A percentile compares a stretch with the other conserved stretches of the same genome.
These are phyloP conservation scores for Catagonus wagneri DNA, from an alignment of 2,113 vertebrate species.

Conservation along the genomic window DNA sequence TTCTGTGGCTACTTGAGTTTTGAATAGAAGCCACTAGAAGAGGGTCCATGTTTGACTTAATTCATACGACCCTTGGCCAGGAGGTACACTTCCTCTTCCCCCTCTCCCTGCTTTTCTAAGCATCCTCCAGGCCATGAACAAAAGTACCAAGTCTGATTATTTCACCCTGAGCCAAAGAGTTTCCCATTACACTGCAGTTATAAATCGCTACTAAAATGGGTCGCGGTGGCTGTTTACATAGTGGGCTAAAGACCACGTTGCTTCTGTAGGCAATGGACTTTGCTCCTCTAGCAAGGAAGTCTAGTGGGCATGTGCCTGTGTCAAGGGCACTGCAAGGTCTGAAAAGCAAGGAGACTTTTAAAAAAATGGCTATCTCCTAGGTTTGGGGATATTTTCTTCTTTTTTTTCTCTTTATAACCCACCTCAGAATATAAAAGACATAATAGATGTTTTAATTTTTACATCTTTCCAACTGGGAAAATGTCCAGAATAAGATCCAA, in stretches of 20 bases:
- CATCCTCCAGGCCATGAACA: not conserved
- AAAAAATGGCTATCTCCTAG: not conserved
- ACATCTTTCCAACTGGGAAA: slow-evolving; percentile 79
- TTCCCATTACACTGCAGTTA: fast-evolving
- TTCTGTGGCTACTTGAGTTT: not conserved
- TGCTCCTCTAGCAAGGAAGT: not conserved
- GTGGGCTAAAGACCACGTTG: fast-evolving
- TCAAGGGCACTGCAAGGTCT: fast-evolving
- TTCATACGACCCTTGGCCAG: fast-evolving
- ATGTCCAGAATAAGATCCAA: slow-evolving; percentile 86
- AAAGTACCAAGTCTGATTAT: not conserved
- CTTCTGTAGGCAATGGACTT: not conserved
- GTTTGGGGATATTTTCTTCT: slow-evolving; percentile 41
- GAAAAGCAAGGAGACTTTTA: not conserved
- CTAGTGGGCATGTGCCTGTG: fast-evolving
- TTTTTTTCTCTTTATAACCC: slow-evolving; percentile 58
- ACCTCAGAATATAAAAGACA: slow-evolving; percentile 78
- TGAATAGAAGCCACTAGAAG: not conserved
- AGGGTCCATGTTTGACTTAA: fast-evolving
- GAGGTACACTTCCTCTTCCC: not conserved
- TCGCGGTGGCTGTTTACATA: fast-evolving
- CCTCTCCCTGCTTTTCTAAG: not conserved
- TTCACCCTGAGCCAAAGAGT: not conserved
- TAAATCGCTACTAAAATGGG: fast-evolving
- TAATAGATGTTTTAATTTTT: slow-evolving; percentile 81